phyloP scores from a whole-genome alignment of 2,888 invertebrate species.

The Trichogramma evanescens region DNA sequence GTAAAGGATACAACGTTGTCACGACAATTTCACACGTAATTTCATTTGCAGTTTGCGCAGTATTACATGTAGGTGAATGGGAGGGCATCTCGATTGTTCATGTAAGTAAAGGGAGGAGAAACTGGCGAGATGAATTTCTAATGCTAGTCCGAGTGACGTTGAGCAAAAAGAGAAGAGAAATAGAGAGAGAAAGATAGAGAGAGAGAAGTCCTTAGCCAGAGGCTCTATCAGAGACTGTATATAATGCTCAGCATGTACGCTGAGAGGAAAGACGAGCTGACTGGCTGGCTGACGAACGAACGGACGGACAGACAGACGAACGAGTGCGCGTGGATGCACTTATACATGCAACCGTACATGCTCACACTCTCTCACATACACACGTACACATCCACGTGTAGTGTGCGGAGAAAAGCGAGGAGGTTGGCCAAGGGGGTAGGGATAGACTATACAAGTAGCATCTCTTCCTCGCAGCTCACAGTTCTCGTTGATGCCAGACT shows the following conservation, averaged over 20 bases:
- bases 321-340: constrained; percentile 25
- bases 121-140: constrained; percentile 36
- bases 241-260: constrained; percentile 23
- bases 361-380: not conserved
- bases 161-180: constrained; percentile 1
- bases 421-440: too few species aligned
- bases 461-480: too few species aligned
- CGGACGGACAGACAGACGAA: constrained; percentile 26
- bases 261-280: constrained; percentile 38
- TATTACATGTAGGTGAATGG: too few species aligned
- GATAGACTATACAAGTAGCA: too few species aligned
- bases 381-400: not conserved
- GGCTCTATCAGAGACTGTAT: too few species aligned
- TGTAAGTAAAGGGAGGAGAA: constrained; percentile 28
- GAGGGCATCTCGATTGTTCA: constrained; percentile 8
- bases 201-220: constrained; percentile 24
- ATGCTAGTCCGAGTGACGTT: constrained; percentile 27
- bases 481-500: not conserved
- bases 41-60: too few species aligned
- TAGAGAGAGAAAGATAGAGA: constrained; percentile 27
- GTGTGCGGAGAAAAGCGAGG: too few species aligned
- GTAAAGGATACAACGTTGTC: too few species aligned
- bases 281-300: constrained; percentile 25
- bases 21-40: too few species aligned
- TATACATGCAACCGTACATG: not conserved